Evolutionary conservation across 2,113 vertebrate genomes (phyloP).

Genomic region (Cephalopterus ornatus): DNA sequence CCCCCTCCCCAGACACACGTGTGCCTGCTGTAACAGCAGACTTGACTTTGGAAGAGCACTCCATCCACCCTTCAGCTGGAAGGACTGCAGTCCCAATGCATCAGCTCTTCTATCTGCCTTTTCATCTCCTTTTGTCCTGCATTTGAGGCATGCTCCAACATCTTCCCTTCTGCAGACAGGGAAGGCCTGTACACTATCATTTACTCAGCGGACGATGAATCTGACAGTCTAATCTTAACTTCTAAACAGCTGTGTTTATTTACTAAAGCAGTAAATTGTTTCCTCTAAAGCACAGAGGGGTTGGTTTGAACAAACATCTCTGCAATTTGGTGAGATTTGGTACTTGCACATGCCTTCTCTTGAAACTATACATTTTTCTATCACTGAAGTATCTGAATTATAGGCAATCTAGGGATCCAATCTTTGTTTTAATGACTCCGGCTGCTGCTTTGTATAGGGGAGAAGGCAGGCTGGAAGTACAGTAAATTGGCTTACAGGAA

Average conservation of each 20-base stretch:
- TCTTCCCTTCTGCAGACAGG: background rate
- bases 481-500: slow-evolving; percentile 19
- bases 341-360: background rate
- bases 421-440: slow-evolving; percentile 36
- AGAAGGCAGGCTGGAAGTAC: slow-evolving; percentile 1
- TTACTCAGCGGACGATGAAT: background rate
- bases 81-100: background rate
- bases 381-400: slow-evolving; percentile 39
- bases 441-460: background rate
- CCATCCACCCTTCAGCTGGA: background rate
- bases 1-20: background rate
- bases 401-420: background rate
- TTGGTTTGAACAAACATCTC: slow-evolving; percentile 30
- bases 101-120: background rate
- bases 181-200: slow-evolving; percentile 48
- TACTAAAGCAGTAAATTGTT: slow-evolving; percentile 61
- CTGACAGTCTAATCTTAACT: slow-evolving; percentile 31
- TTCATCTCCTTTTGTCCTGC: background rate
- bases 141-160: background rate
- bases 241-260: slow-evolving; percentile 66
- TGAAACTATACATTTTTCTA: slow-evolving; percentile 21
- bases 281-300: slow-evolving; percentile 36
- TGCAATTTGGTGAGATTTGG: slow-evolving; percentile 18
- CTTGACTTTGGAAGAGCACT: background rate
- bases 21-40: background rate